phyloP scores from a whole-genome alignment of 2,797 vertebrate genomes.

The Heliangelus exortis region DNA sequence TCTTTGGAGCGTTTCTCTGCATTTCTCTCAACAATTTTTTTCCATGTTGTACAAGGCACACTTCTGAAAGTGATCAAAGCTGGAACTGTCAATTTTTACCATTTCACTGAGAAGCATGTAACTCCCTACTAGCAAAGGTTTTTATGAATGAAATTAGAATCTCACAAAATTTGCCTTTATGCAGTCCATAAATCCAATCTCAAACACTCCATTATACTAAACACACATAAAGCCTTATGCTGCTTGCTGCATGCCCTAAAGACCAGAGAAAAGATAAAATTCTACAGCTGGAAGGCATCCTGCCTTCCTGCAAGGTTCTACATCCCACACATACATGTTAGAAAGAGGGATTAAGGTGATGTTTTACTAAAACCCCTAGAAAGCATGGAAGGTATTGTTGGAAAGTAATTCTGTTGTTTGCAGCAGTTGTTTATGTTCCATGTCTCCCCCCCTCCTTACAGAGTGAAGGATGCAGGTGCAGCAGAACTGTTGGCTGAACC shows the following conservation, averaged over 20 bases:
- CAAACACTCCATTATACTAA: background rate
- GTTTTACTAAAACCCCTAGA: background rate
- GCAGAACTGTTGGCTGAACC: background rate
- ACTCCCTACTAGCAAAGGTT: background rate
- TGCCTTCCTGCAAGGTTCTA: background rate
- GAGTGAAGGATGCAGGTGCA: background rate
- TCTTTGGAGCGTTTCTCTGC: background rate
- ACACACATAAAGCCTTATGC: background rate
- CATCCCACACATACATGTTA: background rate
- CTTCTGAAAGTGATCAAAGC: constrained; percentile 22
- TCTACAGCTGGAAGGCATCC: background rate
- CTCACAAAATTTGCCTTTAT: background rate
- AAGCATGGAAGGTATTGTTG: background rate
- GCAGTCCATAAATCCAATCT: background rate
- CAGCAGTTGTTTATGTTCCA: background rate
- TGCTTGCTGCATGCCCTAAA: background rate
- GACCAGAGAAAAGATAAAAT: background rate
- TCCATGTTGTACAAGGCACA: background rate
- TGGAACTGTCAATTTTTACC: background rate
- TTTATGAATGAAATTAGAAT: constrained; percentile 2
- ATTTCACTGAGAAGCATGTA: background rate
- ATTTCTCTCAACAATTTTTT: no score
- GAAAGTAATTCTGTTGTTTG: background rate
- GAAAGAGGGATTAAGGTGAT: background rate
- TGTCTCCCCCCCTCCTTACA: background rate